phyloP scores from a whole-genome alignment of 1,140 invertebrate genomes.

The Wasmannia auropunctata region DNA sequence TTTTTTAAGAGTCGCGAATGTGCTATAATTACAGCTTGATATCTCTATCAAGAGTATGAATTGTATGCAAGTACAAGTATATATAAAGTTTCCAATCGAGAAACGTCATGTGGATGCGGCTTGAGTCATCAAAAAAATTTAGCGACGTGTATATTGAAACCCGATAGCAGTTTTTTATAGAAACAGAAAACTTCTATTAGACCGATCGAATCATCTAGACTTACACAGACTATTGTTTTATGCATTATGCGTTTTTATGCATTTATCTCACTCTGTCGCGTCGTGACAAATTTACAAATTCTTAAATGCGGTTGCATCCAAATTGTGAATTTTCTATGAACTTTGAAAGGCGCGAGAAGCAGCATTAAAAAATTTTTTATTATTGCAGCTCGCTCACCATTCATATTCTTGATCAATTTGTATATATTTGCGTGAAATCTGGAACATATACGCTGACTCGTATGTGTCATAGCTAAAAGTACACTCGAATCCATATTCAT shows the following conservation, averaged over 20 bases:
- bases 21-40: not conserved
- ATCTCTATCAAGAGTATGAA: not conserved
- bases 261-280: not conserved
- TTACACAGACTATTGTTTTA: not conserved
- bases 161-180: conserved; percentile 35
- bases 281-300: conserved; percentile 5
- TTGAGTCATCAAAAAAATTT: conserved; percentile 31
- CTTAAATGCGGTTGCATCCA: not conserved
- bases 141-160: conserved; percentile 1
- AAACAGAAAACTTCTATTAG: conserved; percentile 26
- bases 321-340: not conserved
- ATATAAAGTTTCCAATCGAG: not conserved
- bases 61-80: conserved; percentile 8
- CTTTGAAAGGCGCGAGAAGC: not conserved
- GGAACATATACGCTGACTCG: not conserved
- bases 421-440: conserved; percentile 6
- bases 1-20: not conserved
- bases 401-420: not conserved
- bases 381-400: not conserved
- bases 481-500: not conserved
- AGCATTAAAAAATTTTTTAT: not conserved
- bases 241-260: not conserved
- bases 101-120: not conserved
- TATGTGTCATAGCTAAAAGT: not conserved
- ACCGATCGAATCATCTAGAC: not conserved